Evolutionary conservation across 2,797 vertebrate genomes (phyloP), one percentile per base, ranked within the genome.

Genomic region (Okamejei kenojei): DNA sequence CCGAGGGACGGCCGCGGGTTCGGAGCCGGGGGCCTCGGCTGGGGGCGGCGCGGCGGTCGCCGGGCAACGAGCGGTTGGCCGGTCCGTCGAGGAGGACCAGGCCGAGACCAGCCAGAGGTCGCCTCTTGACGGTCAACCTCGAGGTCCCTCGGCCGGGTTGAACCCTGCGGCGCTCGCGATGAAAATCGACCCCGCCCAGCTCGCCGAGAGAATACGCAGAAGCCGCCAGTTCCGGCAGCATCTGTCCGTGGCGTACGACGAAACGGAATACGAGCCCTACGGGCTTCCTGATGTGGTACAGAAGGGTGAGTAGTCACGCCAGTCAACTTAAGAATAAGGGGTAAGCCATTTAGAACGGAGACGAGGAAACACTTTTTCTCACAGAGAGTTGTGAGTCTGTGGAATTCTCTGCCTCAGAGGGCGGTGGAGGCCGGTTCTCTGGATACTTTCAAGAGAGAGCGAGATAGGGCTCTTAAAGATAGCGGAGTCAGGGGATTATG

Each of bases 251-350:
- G 97, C 97, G 4, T 97, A 96, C 92, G 97, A 97, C 15, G 96
- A 97, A 94, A 97, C 97, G 0, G 97, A 97, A 94, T 98, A 97
- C 7, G 97, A 97, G 93, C 97, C 97, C 0, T 98, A 97, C 1
- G 97, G 97, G 23, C 95, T 98, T 92, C 97, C 97, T 0, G 97
- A 97, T 93, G 97, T 97, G 0, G 97, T 98, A 93, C 97, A 97
- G 97, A 98, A 97, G 95, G 97, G 97, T 97, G 94, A 86, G 65
- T 82, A 7, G 4, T n/a, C n/a, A 73, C 32, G 10, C 32, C 32
- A n/a, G 23, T 1, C n/a, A 58, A 76, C 26, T 38, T 38, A 38
- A 38, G 38, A 38, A 38, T 38, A 38, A 38, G 38, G 38, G 1
- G 38, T 38, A 38, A 38, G 38, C 38, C 38, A 38, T 38, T 38